Base-by-base conservation (phyloP, 2,113 vertebrate genomes). In the Ascaphus truei region DNA sequence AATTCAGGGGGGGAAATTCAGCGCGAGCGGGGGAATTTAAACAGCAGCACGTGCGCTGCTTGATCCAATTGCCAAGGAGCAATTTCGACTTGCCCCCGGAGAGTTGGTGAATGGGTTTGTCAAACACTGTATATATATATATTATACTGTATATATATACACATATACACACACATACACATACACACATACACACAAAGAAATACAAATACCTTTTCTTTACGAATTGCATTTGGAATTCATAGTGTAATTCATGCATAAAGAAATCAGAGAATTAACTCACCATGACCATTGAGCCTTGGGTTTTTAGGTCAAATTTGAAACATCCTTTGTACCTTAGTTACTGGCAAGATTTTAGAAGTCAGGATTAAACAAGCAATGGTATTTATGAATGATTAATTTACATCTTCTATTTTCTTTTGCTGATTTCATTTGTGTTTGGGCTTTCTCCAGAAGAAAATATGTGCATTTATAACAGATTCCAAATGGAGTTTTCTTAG, bases 361-460 rank as follows among this genome's bases (percentile, higher is more conserved):
- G 52, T 68, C 29, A 2, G 39, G 65, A 68, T 68, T 59, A 59
- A 68, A 68, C 31, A 39, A 60, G 66, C 56, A 50, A 37, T 30
- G 66, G 30, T 69, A 69, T 69, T 69, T 60, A 68, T 58, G 43
- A 51, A 50, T 30, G 43, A 60, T 60, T 60, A 51, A 69, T 69
- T 60, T 51, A 39, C 66, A 51, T 34, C 56, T 69, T 39, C 22
- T 69, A 41, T 69, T 60, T 69, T 60, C 66, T 51, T 69, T 69
- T 39, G 41, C 53, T 69, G 55, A 69, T 69, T 69, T 68, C 65
- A 68, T 68, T 68, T 59, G 43, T 60, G 16, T 69, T 69, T 69
- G 66, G 55, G 55, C 5, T 51, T 50, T 60, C 23, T 69, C 66
- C 66, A 69, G 45, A 60, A 50, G 25, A 51, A 59, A 68, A 60